These are phyloP conservation scores for Zenarchopterus dispar DNA, from an alignment of 2,797 vertebrate genomes.

Conservation along the genomic window DNA sequence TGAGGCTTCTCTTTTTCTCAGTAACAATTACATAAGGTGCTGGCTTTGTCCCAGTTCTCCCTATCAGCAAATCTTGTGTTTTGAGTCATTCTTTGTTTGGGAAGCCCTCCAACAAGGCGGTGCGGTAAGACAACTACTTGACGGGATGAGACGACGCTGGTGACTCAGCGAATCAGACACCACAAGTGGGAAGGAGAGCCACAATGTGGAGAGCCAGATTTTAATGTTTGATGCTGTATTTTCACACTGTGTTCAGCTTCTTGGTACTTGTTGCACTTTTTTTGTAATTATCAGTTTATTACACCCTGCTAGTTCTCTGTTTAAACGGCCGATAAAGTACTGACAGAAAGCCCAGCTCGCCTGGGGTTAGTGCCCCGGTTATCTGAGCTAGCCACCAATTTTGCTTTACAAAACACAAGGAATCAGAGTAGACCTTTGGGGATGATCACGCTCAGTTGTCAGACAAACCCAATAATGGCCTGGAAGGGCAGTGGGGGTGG, in stretches of 20 bases:
- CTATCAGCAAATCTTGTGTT: slow-evolving; percentile 30
- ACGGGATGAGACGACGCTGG: slow-evolving; percentile 32
- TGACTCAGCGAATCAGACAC: slow-evolving; percentile 54
- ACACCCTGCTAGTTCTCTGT: too few species aligned
- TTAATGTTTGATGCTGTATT: slow-evolving; percentile 36
- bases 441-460: slow-evolving; percentile 34
- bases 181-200: slow-evolving; percentile 42
- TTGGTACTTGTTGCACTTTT: too few species aligned
- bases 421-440: slow-evolving; percentile 51
- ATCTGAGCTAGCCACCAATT: slow-evolving; percentile 31
- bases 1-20: slow-evolving; percentile 12
- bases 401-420: slow-evolving; percentile 64
- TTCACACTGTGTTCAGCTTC: slow-evolving; percentile 1
- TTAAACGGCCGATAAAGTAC: too few species aligned
- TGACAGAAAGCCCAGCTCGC: background rate
- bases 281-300: too few species aligned
- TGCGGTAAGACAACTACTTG: slow-evolving; percentile 37
- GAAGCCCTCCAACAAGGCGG: slow-evolving; percentile 47
- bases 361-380: slow-evolving; percentile 43
- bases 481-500: too few species aligned
- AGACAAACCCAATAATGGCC: slow-evolving; percentile 36
- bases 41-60: slow-evolving; percentile 30
- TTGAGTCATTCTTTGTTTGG: slow-evolving; percentile 48
- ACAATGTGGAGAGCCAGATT: slow-evolving; percentile 20
- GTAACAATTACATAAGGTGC: slow-evolving; percentile 11